Percentiles rank a stretch among this genome's conserved stretches.
phyloP scores from a whole-genome alignment of 2,113 vertebrate genomes.

The Pogonocichla stellata region DNA sequence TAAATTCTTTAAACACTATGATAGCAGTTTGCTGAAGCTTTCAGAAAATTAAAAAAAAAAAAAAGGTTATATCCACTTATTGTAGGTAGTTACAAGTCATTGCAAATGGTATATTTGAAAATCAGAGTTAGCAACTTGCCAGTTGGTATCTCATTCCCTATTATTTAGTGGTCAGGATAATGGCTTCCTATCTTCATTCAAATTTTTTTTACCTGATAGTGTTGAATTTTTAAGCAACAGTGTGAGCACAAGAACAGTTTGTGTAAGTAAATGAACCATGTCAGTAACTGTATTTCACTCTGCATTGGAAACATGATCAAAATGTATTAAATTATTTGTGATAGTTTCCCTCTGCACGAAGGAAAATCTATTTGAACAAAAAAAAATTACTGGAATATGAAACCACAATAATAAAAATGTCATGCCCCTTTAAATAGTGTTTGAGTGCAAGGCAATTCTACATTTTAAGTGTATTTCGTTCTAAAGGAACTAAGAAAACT shows the following conservation, averaged over 20 bases:
- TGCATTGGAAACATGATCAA: constrained; percentile 49
- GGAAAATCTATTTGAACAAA: constrained; percentile 28
- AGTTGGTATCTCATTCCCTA: constrained; percentile 44
- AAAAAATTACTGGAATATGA: constrained; percentile 34
- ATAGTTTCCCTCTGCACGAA: constrained; percentile 23
- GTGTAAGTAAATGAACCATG: constrained; percentile 57
- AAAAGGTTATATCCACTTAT: background rate
- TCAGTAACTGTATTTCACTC: constrained; percentile 45
- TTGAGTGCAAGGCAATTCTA: background rate
- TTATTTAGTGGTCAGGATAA: constrained; percentile 61
- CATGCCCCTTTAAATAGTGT: constrained; percentile 45
- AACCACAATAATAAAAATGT: constrained; percentile 43
- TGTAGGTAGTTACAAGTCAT: constrained; percentile 36
- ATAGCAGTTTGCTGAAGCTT: constrained; percentile 37
- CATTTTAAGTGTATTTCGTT: constrained; percentile 17
- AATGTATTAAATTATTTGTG: constrained; percentile 53
- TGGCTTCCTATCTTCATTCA: constrained; percentile 6
- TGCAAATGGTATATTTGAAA: constrained; percentile 47
- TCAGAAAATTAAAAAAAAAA: constrained; percentile 12
- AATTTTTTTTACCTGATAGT: constrained; percentile 42
- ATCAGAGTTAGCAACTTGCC: constrained; percentile 45
- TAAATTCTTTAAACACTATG: constrained; percentile 43
- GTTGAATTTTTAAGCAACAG: constrained; percentile 31
- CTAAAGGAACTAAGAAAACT: background rate
- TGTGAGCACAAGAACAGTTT: constrained; percentile 45